Conservation (phyloP, 1,140 invertebrate genomes). For the Bombus polaris region DNA sequence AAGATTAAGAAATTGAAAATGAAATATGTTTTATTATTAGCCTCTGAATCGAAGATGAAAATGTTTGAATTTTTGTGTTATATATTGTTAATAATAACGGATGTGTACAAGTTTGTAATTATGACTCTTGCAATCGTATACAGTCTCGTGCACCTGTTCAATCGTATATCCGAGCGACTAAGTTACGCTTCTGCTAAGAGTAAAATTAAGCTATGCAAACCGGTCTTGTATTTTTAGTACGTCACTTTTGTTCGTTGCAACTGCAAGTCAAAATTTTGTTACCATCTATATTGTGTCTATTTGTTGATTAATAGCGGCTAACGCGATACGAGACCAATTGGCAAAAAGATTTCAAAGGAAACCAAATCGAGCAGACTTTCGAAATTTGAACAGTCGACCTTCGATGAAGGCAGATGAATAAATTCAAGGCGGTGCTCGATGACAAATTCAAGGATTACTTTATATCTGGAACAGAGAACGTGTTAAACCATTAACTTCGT, state of each 20-base stretch:
- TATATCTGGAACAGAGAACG: constrained; percentile 18
- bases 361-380: not conserved
- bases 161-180: not conserved
- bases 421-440: constrained; percentile 34
- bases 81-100: too few species aligned
- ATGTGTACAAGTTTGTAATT: too few species aligned
- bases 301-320: not conserved
- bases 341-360: not conserved
- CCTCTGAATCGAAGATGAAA: too few species aligned
- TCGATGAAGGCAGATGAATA: constrained; percentile 27
- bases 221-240: not conserved
- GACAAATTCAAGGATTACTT: constrained; percentile 30
- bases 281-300: too few species aligned
- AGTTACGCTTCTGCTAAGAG: not conserved
- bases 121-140: too few species aligned
- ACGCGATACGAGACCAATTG: too few species aligned
- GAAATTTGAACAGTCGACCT: constrained; percentile 24
- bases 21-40: too few species aligned
- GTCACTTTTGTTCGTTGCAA: not conserved
- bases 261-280: too few species aligned
- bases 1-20: too few species aligned
- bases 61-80: too few species aligned
- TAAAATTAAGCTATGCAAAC: constrained; percentile 6
- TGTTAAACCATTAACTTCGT: constrained; percentile 9
- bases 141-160: not conserved